A percentile compares a stretch with the other conserved stretches of the same genome.
Conservation (phyloP, 2,888 invertebrate species). For the Lasioglossum vierecki region DNA sequence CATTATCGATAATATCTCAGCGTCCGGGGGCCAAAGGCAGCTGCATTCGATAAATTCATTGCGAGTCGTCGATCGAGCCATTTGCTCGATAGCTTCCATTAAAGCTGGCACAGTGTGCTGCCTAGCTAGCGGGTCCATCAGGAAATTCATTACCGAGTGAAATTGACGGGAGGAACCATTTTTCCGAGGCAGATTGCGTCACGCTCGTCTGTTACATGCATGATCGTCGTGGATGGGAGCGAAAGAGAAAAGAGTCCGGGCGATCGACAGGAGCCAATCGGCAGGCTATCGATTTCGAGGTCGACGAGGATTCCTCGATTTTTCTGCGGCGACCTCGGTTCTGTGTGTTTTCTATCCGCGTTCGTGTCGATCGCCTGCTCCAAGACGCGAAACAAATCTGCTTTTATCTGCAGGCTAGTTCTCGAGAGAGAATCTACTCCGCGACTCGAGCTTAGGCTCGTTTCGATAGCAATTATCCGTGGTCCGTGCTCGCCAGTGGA, state of each 20-base stretch:
- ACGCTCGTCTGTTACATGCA: constrained; percentile 55
- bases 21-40: not conserved
- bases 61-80: not conserved
- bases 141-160: constrained; percentile 15
- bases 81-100: constrained; percentile 6
- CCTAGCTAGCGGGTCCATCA: not conserved
- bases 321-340: constrained; percentile 43
- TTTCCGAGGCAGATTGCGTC: constrained; percentile 49
- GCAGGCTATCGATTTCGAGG: constrained; percentile 17
- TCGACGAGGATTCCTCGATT: constrained; percentile 45
- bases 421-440: constrained; percentile 22
- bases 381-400: constrained; percentile 25
- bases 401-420: constrained; percentile 45
- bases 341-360: constrained; percentile 19
- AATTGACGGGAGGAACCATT: constrained; percentile 23
- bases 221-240: constrained; percentile 53
- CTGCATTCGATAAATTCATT: constrained; percentile 11
- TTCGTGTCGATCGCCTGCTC: constrained; percentile 33
- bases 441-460: constrained; percentile 41
- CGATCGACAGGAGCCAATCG: not conserved
- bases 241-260: constrained; percentile 20
- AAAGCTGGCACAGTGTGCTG: not conserved
- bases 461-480: constrained; percentile 30
- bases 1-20: not conserved
- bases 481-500: not conserved